phyloP scores from a whole-genome alignment of 1,140 invertebrate species.

The Phocides pigmalion region DNA sequence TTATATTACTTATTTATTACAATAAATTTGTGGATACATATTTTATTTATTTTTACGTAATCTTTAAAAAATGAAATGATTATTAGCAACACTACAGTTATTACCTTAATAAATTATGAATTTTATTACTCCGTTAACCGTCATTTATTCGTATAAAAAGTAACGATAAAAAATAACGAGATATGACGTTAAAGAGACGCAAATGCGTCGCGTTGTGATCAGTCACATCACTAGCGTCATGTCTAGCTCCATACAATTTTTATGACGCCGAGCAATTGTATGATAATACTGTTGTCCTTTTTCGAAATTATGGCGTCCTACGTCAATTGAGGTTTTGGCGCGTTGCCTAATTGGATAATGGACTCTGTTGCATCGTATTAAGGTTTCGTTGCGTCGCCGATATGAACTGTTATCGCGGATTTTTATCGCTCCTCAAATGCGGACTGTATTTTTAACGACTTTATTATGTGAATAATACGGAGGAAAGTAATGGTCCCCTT shows the following conservation, averaged over 20 bases:
- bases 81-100: too few species aligned
- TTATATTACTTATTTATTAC: too few species aligned
- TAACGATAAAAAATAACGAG: neutral
- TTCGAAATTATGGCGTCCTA: constrained; percentile 63
- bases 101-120: too few species aligned
- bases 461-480: constrained; percentile 35
- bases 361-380: constrained; percentile 41
- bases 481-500: constrained; percentile 37
- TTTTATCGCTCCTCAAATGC: constrained; percentile 39
- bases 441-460: constrained; percentile 39
- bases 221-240: constrained; percentile 48
- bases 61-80: too few species aligned
- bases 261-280: constrained; percentile 71
- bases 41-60: too few species aligned
- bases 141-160: neutral
- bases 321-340: constrained; percentile 53
- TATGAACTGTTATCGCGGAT: constrained; percentile 42
- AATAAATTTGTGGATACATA: too few species aligned
- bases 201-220: neutral
- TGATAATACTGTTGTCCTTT: constrained; percentile 71
- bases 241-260: constrained; percentile 47
- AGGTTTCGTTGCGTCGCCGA: constrained; percentile 14
- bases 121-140: neutral
- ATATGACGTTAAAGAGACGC: neutral
- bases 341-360: constrained; percentile 36